phyloP scores from a whole-genome alignment of 2,888 invertebrate genomes.

The Drosophila setosimentum region DNA sequence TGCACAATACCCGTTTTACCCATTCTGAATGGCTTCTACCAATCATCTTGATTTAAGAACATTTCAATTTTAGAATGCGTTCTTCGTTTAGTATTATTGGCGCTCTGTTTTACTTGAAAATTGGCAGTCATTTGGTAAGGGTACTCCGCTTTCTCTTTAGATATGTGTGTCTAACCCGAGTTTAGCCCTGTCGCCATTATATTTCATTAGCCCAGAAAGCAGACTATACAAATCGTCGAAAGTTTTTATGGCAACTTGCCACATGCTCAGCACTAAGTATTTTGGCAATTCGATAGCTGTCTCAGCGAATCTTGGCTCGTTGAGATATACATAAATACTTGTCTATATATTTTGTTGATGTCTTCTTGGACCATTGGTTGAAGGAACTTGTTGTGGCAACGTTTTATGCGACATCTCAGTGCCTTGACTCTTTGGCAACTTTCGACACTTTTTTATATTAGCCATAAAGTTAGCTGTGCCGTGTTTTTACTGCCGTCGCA shows the following conservation, averaged over 20 bases:
- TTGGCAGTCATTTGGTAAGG: neutral
- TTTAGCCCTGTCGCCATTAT: slow-evolving; percentile 7
- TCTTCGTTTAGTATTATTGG: neutral
- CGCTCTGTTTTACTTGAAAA: neutral
- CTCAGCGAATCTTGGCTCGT: slow-evolving; percentile 10
- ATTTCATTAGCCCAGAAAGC: slow-evolving; percentile 37
- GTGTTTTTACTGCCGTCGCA: slow-evolving; percentile 52
- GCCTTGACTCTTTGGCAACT: slow-evolving; percentile 31
- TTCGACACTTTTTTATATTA: slow-evolving; percentile 54
- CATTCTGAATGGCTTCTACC: neutral
- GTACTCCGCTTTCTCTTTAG: too few species aligned
- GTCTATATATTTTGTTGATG: slow-evolving; percentile 10
- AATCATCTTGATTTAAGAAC: neutral
- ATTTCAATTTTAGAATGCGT: neutral
- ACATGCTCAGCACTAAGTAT: slow-evolving; percentile 14
- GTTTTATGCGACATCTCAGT: slow-evolving; percentile 37
- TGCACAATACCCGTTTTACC: neutral
- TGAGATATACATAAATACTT: neutral
- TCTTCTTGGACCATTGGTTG: slow-evolving; percentile 24
- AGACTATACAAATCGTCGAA: slow-evolving; percentile 24
- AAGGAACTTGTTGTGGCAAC: slow-evolving; percentile 23
- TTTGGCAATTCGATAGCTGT: slow-evolving; percentile 23
- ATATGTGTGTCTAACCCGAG: neutral
- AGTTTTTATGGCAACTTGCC: slow-evolving; percentile 41
- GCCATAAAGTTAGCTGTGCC: slow-evolving; percentile 41